Conservation (phyloP, 2,797 vertebrate genomes). For the Hydrocynus forskahlii region DNA sequence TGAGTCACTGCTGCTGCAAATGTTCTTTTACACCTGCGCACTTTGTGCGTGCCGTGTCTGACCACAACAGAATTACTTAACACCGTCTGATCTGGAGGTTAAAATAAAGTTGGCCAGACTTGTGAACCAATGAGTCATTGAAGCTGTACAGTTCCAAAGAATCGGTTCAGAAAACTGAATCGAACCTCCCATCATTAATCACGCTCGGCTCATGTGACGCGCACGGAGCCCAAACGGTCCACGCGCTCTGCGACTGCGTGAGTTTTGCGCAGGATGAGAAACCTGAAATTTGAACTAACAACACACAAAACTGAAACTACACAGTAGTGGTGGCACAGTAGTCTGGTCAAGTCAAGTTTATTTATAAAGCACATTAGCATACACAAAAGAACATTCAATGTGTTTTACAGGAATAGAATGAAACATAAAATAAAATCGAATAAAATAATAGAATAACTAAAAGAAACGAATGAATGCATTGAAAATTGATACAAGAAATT, state of each 20-base stretch:
- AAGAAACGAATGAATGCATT: too few species aligned
- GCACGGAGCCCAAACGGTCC: background rate
- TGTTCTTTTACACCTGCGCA: background rate
- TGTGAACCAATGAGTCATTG: background rate
- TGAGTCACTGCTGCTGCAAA: too few species aligned
- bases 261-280: slow-evolving; percentile 24
- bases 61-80: background rate
- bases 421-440: too few species aligned
- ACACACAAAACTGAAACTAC: too few species aligned
- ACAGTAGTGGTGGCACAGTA: too few species aligned
- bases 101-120: background rate
- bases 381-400: too few species aligned
- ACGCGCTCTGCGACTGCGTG: slow-evolving; percentile 37
- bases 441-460: too few species aligned
- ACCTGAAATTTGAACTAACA: too few species aligned
- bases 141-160: background rate
- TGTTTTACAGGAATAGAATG: too few species aligned
- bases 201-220: slow-evolving; percentile 47
- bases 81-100: background rate
- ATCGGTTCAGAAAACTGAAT: background rate
- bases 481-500: too few species aligned
- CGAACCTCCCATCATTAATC: background rate
- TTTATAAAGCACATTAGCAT: too few species aligned
- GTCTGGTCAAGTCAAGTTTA: too few species aligned
- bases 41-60: background rate